Evolutionary conservation across 2,888 invertebrate genomes (phyloP), one percentile per base, ranked within the genome.

Genomic region (Drosophila prolongata): DNA sequence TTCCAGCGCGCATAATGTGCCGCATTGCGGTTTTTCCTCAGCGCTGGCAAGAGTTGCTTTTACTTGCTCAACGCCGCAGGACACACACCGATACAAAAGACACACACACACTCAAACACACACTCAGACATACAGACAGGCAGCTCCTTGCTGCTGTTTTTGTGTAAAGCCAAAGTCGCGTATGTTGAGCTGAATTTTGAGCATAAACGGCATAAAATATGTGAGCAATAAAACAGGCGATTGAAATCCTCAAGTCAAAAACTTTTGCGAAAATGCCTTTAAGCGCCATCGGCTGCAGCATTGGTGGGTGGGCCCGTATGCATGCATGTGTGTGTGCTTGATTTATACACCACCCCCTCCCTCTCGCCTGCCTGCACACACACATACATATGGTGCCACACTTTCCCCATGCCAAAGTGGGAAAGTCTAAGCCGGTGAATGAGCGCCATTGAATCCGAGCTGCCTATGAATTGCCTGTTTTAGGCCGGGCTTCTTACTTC

Each of bases 11-110:
- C 87, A 89, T 89, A 89, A 90, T 89, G 82, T 89, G 89, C 89
- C 89, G 89, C 89, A 89, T 75, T 89, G 89, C 89, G 90, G 89
- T 75, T 88, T 86, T 89, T 90, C 69, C 73, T 73, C 80, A 84
- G 68, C 79, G 56, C 60, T 58, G 76, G 71, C 78, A 79, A 72
- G 69, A 82, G 75, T 83, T 62, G 78, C 79, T 78, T 70, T 83
- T 62, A 75, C 79, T 78, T 70, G 71, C 58, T 66, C 62, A 69
- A 43, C 70, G 60, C 78, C 77, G 69, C 77, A 82, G 74, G 71
- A 78, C 71, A 69, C 52, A 68, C 58, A 65, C 66, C 67, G 46
- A 61, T 38, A 67, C 19, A 42, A 47, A 58, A 13, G 30, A 35
- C 53, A 52, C n/a, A 52, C 42, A 49, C 14, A 49, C 16, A 16